Base-by-base conservation (phyloP, 1,140 invertebrate species). In the Ruditapes philippinarum region DNA sequence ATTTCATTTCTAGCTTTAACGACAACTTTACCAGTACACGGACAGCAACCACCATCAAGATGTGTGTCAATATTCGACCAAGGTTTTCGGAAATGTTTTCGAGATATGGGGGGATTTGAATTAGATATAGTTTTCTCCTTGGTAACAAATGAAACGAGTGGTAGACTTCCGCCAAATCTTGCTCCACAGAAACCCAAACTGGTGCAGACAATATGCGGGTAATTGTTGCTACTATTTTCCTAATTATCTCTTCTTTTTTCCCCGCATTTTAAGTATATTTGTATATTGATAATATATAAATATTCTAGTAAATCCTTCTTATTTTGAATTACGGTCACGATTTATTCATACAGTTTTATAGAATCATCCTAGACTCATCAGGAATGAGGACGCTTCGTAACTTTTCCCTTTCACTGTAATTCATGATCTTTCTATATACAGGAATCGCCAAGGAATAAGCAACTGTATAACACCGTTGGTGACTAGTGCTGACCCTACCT, bases 81-180 rank as follows among this genome's bases (percentile, higher is more conserved):
- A 36, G 86, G 76, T 1, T 88, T 88, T 54, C 54, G 86, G 40
- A 25, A 88, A 68, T 88, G 86, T 57, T 88, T 88, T 42, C 36
- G 78, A 51, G 86, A 88, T 54, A 42, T 80, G 36, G 86, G 86
- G 19, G 86, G 86, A 1, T 88, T 80, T 45, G 76, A 88, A 62
- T 40, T 88, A 68, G 86, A 88, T 33, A 88, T 88, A 0, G 78
- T 88, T 17, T 88, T 88, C 78, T 88, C 86, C 19, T 33, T 88
- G 9, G 86, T 88, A n/a, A 88, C 86, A 17, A 88, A 88, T 42
- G 86, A 81, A n/a, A 80, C 86, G 22, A 80, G 76, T 45, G 62
- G 86, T 7, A n/a, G 76, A 33, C 76, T 88, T 3, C 86, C 86
- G 28, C 40, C 76, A 54, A 88, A 88, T 36, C 42, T 88, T 7